Evolutionary conservation across 2,888 invertebrate species (phyloP).

Genomic region (Lysandra bellargus): DNA sequence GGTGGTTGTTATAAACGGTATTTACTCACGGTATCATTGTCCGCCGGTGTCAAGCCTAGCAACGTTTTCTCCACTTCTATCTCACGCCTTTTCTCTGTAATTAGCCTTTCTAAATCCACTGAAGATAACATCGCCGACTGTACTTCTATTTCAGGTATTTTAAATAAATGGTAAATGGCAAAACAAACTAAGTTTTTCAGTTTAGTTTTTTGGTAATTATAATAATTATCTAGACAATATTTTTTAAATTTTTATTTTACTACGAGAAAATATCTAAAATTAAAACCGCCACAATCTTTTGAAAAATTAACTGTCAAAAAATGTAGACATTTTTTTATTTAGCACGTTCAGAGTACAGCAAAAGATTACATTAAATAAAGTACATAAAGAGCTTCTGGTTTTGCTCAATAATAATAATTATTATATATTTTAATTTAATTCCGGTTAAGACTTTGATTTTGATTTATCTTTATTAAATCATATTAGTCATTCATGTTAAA

Average conservation of each 20-base stretch:
- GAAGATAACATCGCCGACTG: slow-evolving; percentile 64
- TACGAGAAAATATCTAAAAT: background rate
- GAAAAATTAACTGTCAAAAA: background rate
- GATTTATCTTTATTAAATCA: no score
- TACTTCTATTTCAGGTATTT: background rate
- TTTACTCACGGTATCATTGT: slow-evolving; percentile 48
- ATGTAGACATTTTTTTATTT: background rate
- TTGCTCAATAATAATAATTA: no score
- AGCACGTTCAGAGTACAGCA: background rate
- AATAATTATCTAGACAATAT: background rate
- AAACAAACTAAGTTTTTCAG: background rate
- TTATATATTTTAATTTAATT: no score
- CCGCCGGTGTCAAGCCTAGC: slow-evolving; percentile 49
- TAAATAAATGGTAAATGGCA: background rate
- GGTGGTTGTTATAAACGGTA: slow-evolving; percentile 32
- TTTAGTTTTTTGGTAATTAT: slow-evolving; percentile 1
- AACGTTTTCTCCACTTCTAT: slow-evolving; percentile 67
- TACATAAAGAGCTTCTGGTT: no score
- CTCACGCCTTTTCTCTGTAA: slow-evolving; percentile 69
- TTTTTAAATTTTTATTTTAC: no score
- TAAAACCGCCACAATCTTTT: slow-evolving; percentile 16
- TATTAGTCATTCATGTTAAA: no score
- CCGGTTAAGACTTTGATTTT: no score
- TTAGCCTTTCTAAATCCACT: slow-evolving; percentile 67
- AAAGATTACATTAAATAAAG: background rate